Evolutionary conservation across 2,113 vertebrate genomes (phyloP), one percentile per base, ranked within the genome.

Genomic region (Megaleporinus macrocephalus): DNA sequence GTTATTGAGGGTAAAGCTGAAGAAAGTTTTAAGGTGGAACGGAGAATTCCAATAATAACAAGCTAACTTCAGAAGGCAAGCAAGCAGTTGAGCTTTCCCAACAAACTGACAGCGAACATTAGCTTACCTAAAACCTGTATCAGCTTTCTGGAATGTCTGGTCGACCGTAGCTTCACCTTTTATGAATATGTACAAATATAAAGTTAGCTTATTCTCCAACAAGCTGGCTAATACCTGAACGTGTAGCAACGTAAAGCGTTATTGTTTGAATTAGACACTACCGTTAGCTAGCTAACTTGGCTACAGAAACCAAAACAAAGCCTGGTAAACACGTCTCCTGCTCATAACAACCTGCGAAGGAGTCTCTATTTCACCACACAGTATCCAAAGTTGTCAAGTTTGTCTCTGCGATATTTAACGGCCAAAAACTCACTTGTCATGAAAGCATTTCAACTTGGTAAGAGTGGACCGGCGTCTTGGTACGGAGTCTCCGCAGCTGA

Each of bases 381-480:
- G 27, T 27, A 44, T 6, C 57, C 41, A 2, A 65, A n/a, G 1
- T 27, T 61, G 14, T 71, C 41, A 1, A 33, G n/a, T 47, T 1
- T 27, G n/a, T 36, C 10, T 18, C n/a, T 14, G 11, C 0, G 22
- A 70, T 22, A 27, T 69, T 69, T 47, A 79, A 79, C n/a, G 9
- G 20, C 47, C 3, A 47, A 13, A 71, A 77, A 51, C 12, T 51
- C 61, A 71, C 78, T n/a, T 79, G 53, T 53, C 68, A 24, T 70
- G 30, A 79, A 49, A 79, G 51, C 36, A 44, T 44, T 61, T 26
- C 10, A 26, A 13, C 57, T 26, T 0, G n/a, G 6, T 4, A 6
- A 26, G n/a, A 61, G 57, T 3, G 22, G n/a, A 57, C n/a, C n/a
- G 57, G 53, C 5, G 18, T 20, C 20, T 24, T 13, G 22, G n/a